phyloP scores from a whole-genome alignment of 2,113 vertebrate species.

The Pelusios castaneus region DNA sequence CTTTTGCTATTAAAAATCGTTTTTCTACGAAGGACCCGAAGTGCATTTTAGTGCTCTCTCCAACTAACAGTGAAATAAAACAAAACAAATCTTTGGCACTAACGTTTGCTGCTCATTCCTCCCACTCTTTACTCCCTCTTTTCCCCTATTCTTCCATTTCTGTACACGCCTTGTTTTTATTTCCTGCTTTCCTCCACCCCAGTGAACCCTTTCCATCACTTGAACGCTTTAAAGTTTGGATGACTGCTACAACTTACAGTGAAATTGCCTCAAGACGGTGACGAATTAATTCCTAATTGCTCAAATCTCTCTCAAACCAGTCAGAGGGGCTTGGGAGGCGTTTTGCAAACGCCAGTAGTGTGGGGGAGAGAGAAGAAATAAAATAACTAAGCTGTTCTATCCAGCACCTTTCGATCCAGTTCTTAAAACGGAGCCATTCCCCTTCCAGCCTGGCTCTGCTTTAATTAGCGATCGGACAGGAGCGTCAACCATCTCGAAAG shows the following conservation, averaged over 20 bases:
- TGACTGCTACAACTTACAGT: conserved; percentile 49
- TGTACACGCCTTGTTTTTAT: conserved; percentile 47
- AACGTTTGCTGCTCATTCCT: not conserved
- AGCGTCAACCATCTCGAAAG: conserved; percentile 57
- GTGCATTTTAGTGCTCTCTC: not conserved
- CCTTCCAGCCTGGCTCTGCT: conserved; percentile 67
- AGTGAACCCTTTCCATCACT: conserved; percentile 22
- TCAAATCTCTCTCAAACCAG: conserved; percentile 37
- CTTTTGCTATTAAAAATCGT: conserved; percentile 69
- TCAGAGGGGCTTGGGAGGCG: not conserved
- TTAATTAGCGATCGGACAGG: conserved; percentile 77
- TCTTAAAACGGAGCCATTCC: conserved; percentile 73
- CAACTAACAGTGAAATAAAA: not conserved
- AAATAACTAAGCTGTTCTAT: conserved; percentile 49
- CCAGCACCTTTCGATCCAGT: rapidly evolving
- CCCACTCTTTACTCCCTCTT: not conserved
- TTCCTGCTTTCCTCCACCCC: conserved; percentile 53
- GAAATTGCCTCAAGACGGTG: conserved; percentile 63
- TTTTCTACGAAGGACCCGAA: conserved; percentile 35
- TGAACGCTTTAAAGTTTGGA: conserved; percentile 35
- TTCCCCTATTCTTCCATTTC: conserved; percentile 32
- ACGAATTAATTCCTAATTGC: conserved; percentile 67
- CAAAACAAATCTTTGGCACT: not conserved
- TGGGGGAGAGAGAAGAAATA: not conserved
- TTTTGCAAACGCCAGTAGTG: conserved; percentile 31